These are phyloP conservation scores for Sipha maydis DNA, from an alignment of 2,888 invertebrate species.

Conservation along the genomic window DNA sequence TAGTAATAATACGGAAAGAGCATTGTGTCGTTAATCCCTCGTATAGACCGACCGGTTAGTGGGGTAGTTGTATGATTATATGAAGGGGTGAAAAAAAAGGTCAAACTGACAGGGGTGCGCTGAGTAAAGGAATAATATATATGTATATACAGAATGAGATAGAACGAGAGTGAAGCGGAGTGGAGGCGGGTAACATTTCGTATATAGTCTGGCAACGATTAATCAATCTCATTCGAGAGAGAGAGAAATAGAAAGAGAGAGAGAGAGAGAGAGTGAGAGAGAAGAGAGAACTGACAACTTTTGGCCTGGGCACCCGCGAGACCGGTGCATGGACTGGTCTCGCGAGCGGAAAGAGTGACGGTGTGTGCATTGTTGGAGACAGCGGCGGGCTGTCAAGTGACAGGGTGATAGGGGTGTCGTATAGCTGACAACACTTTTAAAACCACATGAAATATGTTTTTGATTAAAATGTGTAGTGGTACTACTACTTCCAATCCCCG, in stretches of 20 bases:
- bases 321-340: not conserved
- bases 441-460: slow-evolving; percentile 62
- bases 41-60: not conserved
- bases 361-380: not conserved
- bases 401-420: not conserved
- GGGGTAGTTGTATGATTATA: not conserved
- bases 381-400: not conserved
- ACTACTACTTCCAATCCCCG: not conserved
- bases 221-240: slow-evolving; percentile 57
- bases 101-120: not conserved
- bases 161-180: not conserved
- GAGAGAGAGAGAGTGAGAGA: slow-evolving; percentile 27
- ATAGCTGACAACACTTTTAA: slow-evolving; percentile 60
- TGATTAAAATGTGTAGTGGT: slow-evolving; percentile 52
- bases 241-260: not conserved
- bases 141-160: not conserved
- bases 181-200: not conserved
- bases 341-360: not conserved
- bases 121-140: too few relatives aligned
- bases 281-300: slow-evolving; percentile 54
- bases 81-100: slow-evolving; percentile 23
- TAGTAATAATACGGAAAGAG: not conserved
- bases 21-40: not conserved
- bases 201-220: slow-evolving; percentile 23
- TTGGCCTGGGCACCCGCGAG: slow-evolving; percentile 11